Conservation (phyloP, 2,113 vertebrate species). For the Hylia prasina region DNA sequence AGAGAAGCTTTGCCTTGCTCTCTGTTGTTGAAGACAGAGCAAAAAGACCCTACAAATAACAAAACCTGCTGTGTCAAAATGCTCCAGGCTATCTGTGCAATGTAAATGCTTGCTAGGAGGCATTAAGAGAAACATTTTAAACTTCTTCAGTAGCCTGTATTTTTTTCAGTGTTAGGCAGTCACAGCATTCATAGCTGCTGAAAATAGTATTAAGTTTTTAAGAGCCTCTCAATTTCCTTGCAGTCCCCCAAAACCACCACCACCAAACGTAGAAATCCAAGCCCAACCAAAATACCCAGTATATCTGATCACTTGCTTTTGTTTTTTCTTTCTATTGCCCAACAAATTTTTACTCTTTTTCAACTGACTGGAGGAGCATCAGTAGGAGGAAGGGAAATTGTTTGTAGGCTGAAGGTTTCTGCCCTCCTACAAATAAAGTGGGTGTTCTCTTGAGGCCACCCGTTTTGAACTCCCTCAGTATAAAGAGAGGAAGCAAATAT, state of each 20-base stretch:
- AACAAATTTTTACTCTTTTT: neutral
- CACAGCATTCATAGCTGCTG: neutral
- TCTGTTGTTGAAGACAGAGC: neutral
- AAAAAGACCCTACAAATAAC: neutral
- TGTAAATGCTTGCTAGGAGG: neutral
- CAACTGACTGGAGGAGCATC: neutral
- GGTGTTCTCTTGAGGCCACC: neutral
- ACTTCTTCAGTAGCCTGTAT: neutral
- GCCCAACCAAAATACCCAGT: neutral
- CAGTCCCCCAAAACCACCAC: neutral
- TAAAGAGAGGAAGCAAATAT: neutral
- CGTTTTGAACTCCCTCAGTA: neutral
- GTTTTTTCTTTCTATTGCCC: neutral
- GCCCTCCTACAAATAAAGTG: accelerated
- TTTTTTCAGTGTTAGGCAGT: neutral
- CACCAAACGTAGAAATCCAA: neutral
- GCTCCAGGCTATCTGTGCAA: neutral
- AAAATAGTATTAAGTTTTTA: neutral
- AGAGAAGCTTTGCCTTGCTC: neutral
- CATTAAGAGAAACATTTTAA: neutral
- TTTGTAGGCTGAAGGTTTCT: neutral
- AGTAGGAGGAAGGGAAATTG: neutral
- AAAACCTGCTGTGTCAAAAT: neutral
- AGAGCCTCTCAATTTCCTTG: neutral
- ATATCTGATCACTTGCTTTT: neutral